These are phyloP conservation scores for Perognathus longimembris DNA, from an alignment of 2,113 vertebrate genomes.

Conservation along the genomic window DNA sequence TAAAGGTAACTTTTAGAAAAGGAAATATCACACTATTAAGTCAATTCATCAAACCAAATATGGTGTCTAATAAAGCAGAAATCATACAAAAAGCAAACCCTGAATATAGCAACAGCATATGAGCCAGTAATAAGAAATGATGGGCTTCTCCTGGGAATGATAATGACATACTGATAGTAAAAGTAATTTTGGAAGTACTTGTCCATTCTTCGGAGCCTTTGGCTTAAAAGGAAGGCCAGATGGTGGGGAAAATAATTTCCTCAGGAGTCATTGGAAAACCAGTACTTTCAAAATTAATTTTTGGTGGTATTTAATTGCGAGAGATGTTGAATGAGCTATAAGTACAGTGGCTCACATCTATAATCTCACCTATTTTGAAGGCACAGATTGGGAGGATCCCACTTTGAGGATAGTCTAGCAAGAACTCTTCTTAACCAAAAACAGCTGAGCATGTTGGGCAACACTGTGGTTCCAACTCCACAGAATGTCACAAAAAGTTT, in stretches of 20 bases:
- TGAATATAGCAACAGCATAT: neutral
- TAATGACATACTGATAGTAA: neutral
- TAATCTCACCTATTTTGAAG: too few species aligned
- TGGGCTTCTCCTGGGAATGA: neutral
- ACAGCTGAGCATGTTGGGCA: too few species aligned
- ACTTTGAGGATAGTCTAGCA: too few species aligned
- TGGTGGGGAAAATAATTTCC: neutral
- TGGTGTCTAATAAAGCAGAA: conserved; percentile 15
- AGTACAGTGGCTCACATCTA: too few species aligned
- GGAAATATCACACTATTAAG: conserved; percentile 4
- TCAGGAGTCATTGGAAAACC: neutral
- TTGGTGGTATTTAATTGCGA: conserved; percentile 2
- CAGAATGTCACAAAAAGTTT: neutral
- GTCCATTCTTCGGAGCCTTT: neutral
- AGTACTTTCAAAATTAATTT: conserved; percentile 37
- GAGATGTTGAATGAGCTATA: neutral
- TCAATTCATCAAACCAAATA: neutral
- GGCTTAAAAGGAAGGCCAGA: neutral
- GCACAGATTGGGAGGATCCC: too few species aligned
- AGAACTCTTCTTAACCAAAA: too few species aligned
- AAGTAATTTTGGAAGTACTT: neutral
- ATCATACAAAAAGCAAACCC: neutral
- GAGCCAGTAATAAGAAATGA: neutral
- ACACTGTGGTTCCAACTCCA: too few species aligned
- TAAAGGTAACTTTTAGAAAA: conserved; percentile 1